Evolutionary conservation across 2,113 vertebrate genomes (phyloP), one percentile per base, ranked within the genome.

Genomic region (Limnothrissa miodon): DNA sequence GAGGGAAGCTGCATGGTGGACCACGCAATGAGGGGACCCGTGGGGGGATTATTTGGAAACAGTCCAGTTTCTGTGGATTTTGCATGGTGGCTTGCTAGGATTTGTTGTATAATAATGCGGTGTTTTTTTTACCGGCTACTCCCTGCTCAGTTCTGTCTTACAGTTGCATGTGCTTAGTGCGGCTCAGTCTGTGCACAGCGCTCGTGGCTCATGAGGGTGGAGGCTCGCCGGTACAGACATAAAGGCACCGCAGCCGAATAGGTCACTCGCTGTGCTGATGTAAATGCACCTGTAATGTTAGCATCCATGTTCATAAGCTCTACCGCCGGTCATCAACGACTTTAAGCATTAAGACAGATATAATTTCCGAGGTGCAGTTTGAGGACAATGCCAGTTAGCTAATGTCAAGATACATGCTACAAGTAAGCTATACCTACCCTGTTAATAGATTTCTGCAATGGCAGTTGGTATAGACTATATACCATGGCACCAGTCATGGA

Each of bases 171-270:
- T 66, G 59, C 59, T 6, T 25, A 6, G 59, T 66, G 59, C 59
- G n/a, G 59, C n/a, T 66, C 59, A 66, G 25, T 66, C 59, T 29
- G 25, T 66, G 59, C 25, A 25, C n/a, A 23, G 66, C 66, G 66
- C 66, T 33, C 66, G 66, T 74, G 29, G 33, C 66, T 36, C 29
- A 36, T 74, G 33, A 74, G 66, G 66, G 66, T 74, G 66, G 66
- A 10, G 66, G 66, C 66, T 74, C 66, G 19, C 66, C 66, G 66
- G 33, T 74, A 74, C 66, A 74, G 66, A 74, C 66, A 74, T 74
- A 74, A 74, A 74, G 66, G 66, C 13, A 36, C 29, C 66, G 66
- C 66, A 74, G 25, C 66, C 66, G 66, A 13, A 29, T 74, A 17
- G 66, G 66, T 74, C 66, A 74, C 29, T 74, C 29, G 33, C 11